These are phyloP conservation scores for Amblyornis subalaris DNA, from an alignment of 2,113 vertebrate species.

Conservation along the genomic window DNA sequence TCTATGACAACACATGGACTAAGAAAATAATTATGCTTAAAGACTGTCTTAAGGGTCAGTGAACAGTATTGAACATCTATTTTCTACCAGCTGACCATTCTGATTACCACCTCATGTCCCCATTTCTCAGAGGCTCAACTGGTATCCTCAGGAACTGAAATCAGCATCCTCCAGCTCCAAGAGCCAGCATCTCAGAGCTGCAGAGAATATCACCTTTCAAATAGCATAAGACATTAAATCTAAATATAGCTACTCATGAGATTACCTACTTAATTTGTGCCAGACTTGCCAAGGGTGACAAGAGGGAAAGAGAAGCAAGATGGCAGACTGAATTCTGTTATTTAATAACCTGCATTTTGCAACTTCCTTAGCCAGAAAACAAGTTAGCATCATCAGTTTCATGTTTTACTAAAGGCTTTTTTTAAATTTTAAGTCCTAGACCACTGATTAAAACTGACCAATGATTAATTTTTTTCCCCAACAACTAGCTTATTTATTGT, in stretches of 20 bases:
- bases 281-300: neutral
- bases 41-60: neutral
- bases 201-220: constrained; percentile 38
- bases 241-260: constrained; percentile 41
- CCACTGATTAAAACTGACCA: neutral
- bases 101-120: neutral
- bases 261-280: constrained; percentile 33
- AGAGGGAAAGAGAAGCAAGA: neutral
- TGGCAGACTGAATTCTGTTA: neutral
- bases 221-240: constrained; percentile 21
- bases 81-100: neutral
- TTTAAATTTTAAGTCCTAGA: neutral
- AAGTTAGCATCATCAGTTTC: neutral
- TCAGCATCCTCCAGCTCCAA: neutral
- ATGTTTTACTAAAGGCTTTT: neutral
- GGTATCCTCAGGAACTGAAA: neutral
- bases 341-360: neutral
- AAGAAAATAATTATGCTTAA: neutral
- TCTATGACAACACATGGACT: neutral
- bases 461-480: neutral
- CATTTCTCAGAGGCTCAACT: neutral
- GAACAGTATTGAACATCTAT: neutral
- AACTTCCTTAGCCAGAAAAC: neutral
- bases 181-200: neutral
- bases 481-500: neutral